Evolutionary conservation across 2,888 invertebrate genomes (phyloP).

Genomic region (Serripes groenlandicus): DNA sequence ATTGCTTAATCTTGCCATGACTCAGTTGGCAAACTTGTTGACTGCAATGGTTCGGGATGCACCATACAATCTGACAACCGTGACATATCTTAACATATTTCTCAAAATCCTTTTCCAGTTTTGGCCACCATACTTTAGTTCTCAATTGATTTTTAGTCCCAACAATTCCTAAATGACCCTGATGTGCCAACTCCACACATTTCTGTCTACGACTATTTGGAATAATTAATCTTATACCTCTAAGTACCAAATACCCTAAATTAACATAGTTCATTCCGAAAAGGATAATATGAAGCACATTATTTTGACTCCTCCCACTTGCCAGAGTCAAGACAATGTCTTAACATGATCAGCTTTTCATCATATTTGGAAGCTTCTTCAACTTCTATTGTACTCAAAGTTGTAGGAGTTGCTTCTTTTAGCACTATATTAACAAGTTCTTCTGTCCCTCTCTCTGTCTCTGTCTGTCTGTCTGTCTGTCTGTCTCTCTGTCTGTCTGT

Average conservation of each 20-base stretch:
- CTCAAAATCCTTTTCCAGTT: conserved; percentile 52
- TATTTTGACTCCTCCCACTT: conserved; percentile 2
- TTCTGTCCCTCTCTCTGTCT: conserved; percentile 17
- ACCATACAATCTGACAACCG: conserved; percentile 45
- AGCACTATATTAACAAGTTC: conserved; percentile 49
- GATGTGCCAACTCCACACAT: neutral
- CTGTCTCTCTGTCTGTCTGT: too few species aligned
- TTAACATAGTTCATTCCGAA: conserved; percentile 39
- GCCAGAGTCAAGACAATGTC: neutral
- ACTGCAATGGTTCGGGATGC: conserved; percentile 50
- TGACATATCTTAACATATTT: conserved; percentile 50
- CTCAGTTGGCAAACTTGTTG: conserved; percentile 42
- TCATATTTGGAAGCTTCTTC: conserved; percentile 48
- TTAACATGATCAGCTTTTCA: conserved; percentile 17
- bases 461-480: too few species aligned
- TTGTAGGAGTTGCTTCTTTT: conserved; percentile 39
- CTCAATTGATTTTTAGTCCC: conserved; percentile 20
- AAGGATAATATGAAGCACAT: conserved; percentile 24
- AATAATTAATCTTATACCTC: conserved; percentile 5
- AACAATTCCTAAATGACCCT: conserved; percentile 22
- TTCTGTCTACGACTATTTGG: conserved; percentile 13
- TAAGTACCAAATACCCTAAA: conserved; percentile 49
- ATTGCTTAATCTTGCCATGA: conserved; percentile 64
- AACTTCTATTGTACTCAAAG: conserved; percentile 51
- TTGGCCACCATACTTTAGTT: conserved; percentile 52